Evolutionary conservation across 2,113 vertebrate species (phyloP).

Genomic region (Anarhynchus alexandrinus): DNA sequence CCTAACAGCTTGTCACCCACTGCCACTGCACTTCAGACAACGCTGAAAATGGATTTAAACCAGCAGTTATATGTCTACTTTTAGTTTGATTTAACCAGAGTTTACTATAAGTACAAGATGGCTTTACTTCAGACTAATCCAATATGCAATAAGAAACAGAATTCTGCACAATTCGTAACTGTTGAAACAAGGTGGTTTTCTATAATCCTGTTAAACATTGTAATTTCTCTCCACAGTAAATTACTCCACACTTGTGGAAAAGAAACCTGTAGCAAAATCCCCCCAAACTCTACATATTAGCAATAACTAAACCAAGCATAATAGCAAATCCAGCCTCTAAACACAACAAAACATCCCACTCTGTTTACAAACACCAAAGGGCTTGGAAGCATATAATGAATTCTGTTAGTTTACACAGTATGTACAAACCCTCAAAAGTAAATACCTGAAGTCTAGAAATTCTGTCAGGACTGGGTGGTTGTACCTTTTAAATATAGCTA

Average conservation of each 20-base stretch:
- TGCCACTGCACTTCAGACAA: neutral
- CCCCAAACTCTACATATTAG: neutral
- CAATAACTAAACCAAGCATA: neutral
- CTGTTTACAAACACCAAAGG: neutral
- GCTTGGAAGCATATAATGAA: neutral
- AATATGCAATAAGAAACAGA: neutral
- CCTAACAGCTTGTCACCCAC: neutral
- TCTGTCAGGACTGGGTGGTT: neutral
- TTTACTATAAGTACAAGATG: neutral
- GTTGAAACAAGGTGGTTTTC: neutral
- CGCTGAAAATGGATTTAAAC: neutral
- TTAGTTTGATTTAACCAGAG: neutral
- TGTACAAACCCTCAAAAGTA: neutral
- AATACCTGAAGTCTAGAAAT: neutral
- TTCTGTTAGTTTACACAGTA: neutral
- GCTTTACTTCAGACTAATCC: neutral
- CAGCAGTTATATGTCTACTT: neutral
- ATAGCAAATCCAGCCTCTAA: neutral
- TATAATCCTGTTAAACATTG: neutral
- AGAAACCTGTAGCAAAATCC: neutral
- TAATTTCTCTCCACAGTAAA: neutral
- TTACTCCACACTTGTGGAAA: neutral
- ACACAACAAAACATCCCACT: neutral
- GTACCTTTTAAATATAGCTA: neutral
- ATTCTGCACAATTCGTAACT: neutral